Percentiles rank a stretch among this genome's conserved stretches.
These are phyloP conservation scores for Ptychoptera albimana DNA, from an alignment of 2,888 invertebrate genomes.

Conservation along the genomic window DNA sequence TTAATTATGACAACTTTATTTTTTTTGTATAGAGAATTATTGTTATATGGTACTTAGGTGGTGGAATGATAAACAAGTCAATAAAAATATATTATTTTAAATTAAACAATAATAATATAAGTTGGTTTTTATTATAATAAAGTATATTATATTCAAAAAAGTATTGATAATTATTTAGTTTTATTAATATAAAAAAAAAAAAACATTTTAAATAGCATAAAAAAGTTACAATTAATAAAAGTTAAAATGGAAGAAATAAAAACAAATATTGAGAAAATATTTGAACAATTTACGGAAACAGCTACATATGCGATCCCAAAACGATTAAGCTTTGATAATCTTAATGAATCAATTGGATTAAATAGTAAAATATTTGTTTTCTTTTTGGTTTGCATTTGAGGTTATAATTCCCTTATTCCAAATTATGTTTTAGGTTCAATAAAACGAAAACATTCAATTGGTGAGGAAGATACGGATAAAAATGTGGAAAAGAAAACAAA, in stretches of 20 bases:
- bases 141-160: too few relatives aligned
- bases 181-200: neutral
- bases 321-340: slow-evolving; percentile 22
- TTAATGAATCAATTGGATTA: slow-evolving; percentile 20
- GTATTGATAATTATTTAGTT: neutral
- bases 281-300: slow-evolving; percentile 24
- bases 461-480: slow-evolving; percentile 9
- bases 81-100: too few relatives aligned
- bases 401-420: neutral
- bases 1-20: too few relatives aligned
- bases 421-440: slow-evolving; percentile 23
- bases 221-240: neutral
- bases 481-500: slow-evolving; percentile 10
- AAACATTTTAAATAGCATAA: neutral
- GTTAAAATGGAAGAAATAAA: slow-evolving; percentile 25
- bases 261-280: slow-evolving; percentile 24
- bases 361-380: slow-evolving; percentile 13
- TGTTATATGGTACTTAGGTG: too few relatives aligned
- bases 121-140: neutral
- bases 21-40: too few relatives aligned
- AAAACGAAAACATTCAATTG: slow-evolving; percentile 19
- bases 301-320: slow-evolving; percentile 25
- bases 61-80: too few relatives aligned
- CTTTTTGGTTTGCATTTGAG: neutral
- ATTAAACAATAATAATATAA: too few relatives aligned